These are phyloP conservation scores for Dermatemys mawii DNA, from an alignment of 2,113 vertebrate genomes.

Conservation along the genomic window DNA sequence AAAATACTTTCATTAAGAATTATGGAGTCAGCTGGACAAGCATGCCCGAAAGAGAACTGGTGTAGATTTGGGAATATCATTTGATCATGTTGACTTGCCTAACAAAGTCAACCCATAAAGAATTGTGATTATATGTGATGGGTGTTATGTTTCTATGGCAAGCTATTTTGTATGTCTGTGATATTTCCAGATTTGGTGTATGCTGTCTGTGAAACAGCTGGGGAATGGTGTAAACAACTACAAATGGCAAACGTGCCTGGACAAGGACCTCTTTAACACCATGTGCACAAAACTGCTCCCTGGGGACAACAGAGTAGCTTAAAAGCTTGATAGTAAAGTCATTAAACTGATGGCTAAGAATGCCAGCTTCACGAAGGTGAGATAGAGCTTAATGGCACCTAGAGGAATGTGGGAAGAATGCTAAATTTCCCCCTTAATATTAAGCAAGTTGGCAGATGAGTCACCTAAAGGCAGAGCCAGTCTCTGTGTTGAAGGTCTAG, in stretches of 20 bases:
- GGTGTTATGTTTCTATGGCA: neutral
- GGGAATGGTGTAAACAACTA: slow-evolving; percentile 12
- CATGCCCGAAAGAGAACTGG: neutral
- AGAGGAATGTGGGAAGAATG: slow-evolving; percentile 35
- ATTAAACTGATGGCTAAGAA: slow-evolving; percentile 29
- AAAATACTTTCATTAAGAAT: neutral
- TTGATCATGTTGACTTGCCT: slow-evolving; percentile 27
- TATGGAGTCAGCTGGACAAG: neutral
- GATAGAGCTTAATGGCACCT: slow-evolving; percentile 28
- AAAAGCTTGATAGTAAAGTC: slow-evolving; percentile 46
- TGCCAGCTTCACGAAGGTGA: slow-evolving; percentile 21
- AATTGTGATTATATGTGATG: neutral
- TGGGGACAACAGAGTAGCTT: neutral
- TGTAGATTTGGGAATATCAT: neutral
- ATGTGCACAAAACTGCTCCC: neutral
- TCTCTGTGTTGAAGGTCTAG: neutral
- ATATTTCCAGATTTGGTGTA: neutral
- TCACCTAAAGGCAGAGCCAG: slow-evolving; percentile 28
- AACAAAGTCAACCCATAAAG: neutral
- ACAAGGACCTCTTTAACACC: slow-evolving; percentile 5
- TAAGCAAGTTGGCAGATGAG: slow-evolving; percentile 18
- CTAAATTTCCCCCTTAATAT: slow-evolving; percentile 28
- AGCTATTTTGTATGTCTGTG: accelerated
- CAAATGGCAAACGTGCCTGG: neutral
- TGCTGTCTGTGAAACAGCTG: slow-evolving; percentile 39